Evolutionary conservation across 2,797 vertebrate species (phyloP).

Genomic region (Smutsia temminckii): DNA sequence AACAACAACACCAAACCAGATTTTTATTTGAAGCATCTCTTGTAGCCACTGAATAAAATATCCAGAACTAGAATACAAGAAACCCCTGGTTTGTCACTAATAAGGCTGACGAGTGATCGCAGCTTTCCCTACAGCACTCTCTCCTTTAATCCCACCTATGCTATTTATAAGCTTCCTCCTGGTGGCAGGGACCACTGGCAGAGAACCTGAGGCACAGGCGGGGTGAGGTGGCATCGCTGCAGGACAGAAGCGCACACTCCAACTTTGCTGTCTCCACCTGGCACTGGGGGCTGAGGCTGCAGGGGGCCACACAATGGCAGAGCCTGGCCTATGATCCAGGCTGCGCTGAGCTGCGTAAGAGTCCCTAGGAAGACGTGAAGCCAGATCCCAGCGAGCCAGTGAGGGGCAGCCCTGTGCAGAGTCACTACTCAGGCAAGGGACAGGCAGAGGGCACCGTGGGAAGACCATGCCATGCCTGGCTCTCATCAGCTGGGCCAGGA

Average conservation of each 20-base stretch:
- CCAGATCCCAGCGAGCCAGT: not conserved
- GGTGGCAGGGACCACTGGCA: not conserved
- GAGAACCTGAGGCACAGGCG: not conserved
- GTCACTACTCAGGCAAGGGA: not conserved
- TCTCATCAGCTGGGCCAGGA: not conserved
- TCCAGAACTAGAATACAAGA: not conserved
- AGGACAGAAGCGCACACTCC: rapidly evolving
- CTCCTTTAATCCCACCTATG: too few species aligned
- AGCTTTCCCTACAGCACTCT: not conserved
- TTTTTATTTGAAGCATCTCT: not conserved
- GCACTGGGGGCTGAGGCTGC: not conserved
- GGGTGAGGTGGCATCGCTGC: not conserved
- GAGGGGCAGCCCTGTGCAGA: too few species aligned
- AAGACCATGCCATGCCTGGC: rapidly evolving
- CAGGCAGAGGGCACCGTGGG: not conserved
- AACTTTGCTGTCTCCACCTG: not conserved
- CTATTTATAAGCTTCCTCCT: not conserved
- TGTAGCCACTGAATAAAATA: not conserved
- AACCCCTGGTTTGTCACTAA: not conserved
- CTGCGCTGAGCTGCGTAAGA: rapidly evolving
- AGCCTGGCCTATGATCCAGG: rapidly evolving
- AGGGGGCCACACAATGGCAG: rapidly evolving
- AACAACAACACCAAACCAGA: not conserved
- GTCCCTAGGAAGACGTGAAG: too few species aligned
- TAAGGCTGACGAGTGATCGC: rapidly evolving